These are phyloP conservation scores for Scaptomyza pallida DNA, from an alignment of 1,140 invertebrate species.

Conservation along the genomic window DNA sequence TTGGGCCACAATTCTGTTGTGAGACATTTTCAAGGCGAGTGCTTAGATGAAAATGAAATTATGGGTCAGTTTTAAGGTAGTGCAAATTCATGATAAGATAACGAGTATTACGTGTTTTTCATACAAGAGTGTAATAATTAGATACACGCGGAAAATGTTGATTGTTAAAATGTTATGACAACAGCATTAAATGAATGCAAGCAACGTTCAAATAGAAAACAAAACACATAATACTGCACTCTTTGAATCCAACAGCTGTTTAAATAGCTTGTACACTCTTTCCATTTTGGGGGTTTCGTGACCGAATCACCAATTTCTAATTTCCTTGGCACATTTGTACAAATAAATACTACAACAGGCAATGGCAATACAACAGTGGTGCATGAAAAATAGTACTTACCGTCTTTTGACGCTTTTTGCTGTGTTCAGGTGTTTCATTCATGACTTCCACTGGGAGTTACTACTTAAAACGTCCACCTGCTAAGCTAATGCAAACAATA, in stretches of 20 bases:
- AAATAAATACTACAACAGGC: slow-evolving; percentile 35
- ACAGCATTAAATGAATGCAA: slow-evolving; percentile 5
- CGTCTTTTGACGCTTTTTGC: slow-evolving; percentile 75
- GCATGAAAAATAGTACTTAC: slow-evolving; percentile 45
- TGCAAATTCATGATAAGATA: slow-evolving; percentile 24
- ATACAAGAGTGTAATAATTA: background rate
- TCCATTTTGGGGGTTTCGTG: slow-evolving; percentile 10
- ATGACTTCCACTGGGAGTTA: slow-evolving; percentile 42
- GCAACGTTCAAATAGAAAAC: background rate
- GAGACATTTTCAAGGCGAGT: background rate
- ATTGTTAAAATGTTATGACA: background rate
- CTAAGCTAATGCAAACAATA: slow-evolving; percentile 55
- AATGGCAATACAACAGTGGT: background rate
- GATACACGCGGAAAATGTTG: background rate
- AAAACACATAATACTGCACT: background rate
- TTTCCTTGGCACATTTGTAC: slow-evolving; percentile 60
- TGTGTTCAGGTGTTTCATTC: slow-evolving; percentile 70
- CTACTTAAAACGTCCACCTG: slow-evolving; percentile 45
- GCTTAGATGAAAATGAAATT: background rate
- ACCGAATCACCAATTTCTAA: slow-evolving; percentile 16
- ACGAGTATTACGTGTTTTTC: background rate
- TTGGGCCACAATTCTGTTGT: slow-evolving; percentile 13
- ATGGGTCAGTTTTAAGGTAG: background rate
- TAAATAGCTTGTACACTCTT: slow-evolving; percentile 14
- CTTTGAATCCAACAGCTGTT: slow-evolving; percentile 17